Evolutionary conservation across 2,888 invertebrate species (phyloP), one percentile per base, ranked within the genome.

Genomic region (Nomada fabriciana): DNA sequence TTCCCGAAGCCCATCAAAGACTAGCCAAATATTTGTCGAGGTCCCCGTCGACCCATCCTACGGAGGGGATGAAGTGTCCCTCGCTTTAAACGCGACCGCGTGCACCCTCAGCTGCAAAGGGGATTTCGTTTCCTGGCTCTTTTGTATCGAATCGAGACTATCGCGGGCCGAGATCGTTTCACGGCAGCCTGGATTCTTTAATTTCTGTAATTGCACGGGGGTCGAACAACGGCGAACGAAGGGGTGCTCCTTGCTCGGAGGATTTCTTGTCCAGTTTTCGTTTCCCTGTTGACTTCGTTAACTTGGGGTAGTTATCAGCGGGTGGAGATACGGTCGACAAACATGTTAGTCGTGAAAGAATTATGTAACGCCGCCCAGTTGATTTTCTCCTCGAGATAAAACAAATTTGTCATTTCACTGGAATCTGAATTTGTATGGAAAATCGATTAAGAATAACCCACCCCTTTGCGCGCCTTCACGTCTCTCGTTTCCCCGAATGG

Each of bases 1-100:
- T 88, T 85, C 85, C 82, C 82, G 81, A 83, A 90, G 88, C 91
- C 91, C 91, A 91, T 91, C 91, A 91, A 90, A 91, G 92, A 90
- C 92, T 93, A 93, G 92, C 91, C 91, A 94, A 93, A 93, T 93
- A 93, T 93, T 93, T 93, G 92, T 86, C 89, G 87, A 93, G 90
- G 89, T 91, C 90, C 91, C 91, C 86, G 74, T 76, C 74, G 72
- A 82, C 80, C 83, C 86, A 36, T 85, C 74, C 60, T 53, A 29
- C 63, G 43, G 43, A 63, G 75, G 61, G 74, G 79, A 52, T 23
- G 50, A 23, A n/a, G 50, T 68, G 71, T 73, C 77, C 76, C 70
- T 70, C 60, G 84, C 73, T 87, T 88, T 87, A 88, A 88, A 88
- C 88, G 88, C 79, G 78, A 86, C 85, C 88, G 80, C 81, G 85